phyloP scores from a whole-genome alignment of 30 jellyfish, hydroid and myxozoan species.

The Sanderia malayensis region DNA sequence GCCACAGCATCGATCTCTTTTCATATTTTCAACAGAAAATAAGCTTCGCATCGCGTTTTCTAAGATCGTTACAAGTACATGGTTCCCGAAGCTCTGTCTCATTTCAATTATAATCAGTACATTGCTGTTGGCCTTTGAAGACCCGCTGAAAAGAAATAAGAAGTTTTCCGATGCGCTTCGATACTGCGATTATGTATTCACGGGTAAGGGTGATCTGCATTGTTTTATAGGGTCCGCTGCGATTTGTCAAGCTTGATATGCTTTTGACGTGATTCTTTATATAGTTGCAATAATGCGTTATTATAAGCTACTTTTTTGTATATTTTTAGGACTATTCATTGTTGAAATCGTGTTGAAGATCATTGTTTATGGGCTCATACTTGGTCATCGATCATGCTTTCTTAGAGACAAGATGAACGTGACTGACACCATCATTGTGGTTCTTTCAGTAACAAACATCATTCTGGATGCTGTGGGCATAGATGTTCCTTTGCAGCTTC shows the following conservation, averaged over 20 bases:
- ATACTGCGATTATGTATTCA: constrained; percentile 58
- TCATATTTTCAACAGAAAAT: constrained; percentile 59
- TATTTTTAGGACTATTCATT: constrained; percentile 58
- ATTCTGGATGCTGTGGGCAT: constrained; percentile 28
- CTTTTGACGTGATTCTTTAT: too few species aligned
- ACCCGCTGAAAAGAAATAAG: constrained; percentile 50
- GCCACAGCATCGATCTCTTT: constrained; percentile 74
- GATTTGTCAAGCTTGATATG: too few species aligned
- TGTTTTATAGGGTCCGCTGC: too few species aligned
- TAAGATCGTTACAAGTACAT: constrained; percentile 29
- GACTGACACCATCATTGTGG: constrained; percentile 51
- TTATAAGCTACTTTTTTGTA: neutral
- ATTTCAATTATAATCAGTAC: constrained; percentile 62
- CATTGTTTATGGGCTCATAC: constrained; percentile 67
- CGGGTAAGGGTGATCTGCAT: constrained; percentile 72
- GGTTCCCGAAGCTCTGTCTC: constrained; percentile 39
- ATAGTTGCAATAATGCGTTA: too few species aligned
- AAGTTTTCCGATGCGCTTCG: constrained; percentile 5
- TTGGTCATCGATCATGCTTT: constrained; percentile 72
- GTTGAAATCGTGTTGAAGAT: constrained; percentile 68
- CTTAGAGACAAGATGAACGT: constrained; percentile 72
- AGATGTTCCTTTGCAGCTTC: constrained; percentile 35
- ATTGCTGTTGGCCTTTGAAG: constrained; percentile 65
- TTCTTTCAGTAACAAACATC: constrained; percentile 36
- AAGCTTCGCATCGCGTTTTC: constrained; percentile 38